Evolutionary conservation across 1,140 invertebrate genomes (phyloP), one percentile per base, ranked within the genome.

Genomic region (Scaptomyza pallida): DNA sequence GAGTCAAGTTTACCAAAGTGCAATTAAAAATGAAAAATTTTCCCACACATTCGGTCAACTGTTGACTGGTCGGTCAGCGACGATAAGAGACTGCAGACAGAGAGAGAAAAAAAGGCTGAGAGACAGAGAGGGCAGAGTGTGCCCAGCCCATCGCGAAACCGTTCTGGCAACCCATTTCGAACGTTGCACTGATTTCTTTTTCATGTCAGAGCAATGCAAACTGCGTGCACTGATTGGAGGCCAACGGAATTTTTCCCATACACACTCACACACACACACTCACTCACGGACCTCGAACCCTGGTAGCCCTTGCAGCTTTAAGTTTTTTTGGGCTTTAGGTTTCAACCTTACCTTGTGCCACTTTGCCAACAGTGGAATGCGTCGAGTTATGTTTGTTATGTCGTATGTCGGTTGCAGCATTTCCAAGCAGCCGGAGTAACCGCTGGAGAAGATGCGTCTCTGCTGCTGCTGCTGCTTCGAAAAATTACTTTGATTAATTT

Each of bases 1-100:
- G 33, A 12, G 23, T n/a, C 50, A 35, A 37, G 44, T 57, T 51
- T 41, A 16, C 70, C 75, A 73, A n/a, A 77, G 82, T 80, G 85
- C 85, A 89, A 89, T 89, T 89, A 89, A 89, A 89, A 89, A 74
- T 89, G 80, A 89, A 86, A 80, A 89, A 89, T 89, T 89, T 89
- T 89, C 85, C 85, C 85, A 89, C 85, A 89, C 83, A 83, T 85
- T 78, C 43, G 80, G 62, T 65, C 65, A 85, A 64, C 77, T 75
- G 72, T 70, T 74, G 78, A 82, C 33, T 59, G 54, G 47, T 26
- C 59, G 54, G 47, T 26, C 59, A 62, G 43, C 41, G 45, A 56
- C 68, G 68, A 71, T 71, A 71, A 71, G 56, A 33, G 43, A 17
- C 15, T 26, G 26, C 13, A 40, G 57, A 26, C 17, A 44, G 19